These are phyloP conservation scores for Cyprinus carpio DNA, from an alignment of 2,113 vertebrate species.

Conservation along the genomic window DNA sequence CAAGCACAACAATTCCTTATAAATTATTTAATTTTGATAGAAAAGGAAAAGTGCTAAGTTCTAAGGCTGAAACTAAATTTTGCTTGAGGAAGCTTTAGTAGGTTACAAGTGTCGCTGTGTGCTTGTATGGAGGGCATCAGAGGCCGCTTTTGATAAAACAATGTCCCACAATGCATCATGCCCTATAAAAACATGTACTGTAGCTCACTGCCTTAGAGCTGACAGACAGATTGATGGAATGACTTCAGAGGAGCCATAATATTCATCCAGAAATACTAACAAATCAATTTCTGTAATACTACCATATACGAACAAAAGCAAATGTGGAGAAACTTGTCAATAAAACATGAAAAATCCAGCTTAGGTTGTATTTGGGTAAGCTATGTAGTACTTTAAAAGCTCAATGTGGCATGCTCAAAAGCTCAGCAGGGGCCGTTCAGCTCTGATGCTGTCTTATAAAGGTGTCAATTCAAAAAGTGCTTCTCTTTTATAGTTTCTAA, in stretches of 20 bases:
- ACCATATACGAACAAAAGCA: not conserved
- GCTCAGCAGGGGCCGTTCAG: slow-evolving; percentile 21
- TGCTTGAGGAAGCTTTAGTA: not conserved
- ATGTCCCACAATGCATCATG: not conserved
- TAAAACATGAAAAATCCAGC: slow-evolving; percentile 49
- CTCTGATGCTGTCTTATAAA: slow-evolving; percentile 44
- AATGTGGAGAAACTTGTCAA: slow-evolving; percentile 40
- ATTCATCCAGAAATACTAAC: slow-evolving; percentile 27
- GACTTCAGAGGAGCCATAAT: slow-evolving; percentile 14
- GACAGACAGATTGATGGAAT: not conserved
- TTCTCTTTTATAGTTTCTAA: slow-evolving; percentile 5
- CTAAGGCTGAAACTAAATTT: not conserved
- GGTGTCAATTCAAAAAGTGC: slow-evolving; percentile 44
- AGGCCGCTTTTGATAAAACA: slow-evolving; percentile 42
- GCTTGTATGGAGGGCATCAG: not conserved
- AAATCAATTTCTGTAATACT: slow-evolving; percentile 17
- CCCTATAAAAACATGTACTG: not conserved
- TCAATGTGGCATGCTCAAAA: slow-evolving; percentile 37
- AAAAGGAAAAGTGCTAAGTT: not conserved
- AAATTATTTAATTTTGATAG: not conserved
- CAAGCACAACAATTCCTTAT: not conserved
- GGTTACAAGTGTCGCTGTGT: not conserved
- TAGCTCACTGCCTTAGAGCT: not conserved
- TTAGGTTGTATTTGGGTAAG: slow-evolving; percentile 16
- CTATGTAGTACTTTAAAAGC: slow-evolving; percentile 26